A percentile compares a stretch with the other conserved stretches of the same genome.
Conservation (phyloP, 2,797 vertebrate genomes). For the Hypotaenidia okinawae region DNA sequence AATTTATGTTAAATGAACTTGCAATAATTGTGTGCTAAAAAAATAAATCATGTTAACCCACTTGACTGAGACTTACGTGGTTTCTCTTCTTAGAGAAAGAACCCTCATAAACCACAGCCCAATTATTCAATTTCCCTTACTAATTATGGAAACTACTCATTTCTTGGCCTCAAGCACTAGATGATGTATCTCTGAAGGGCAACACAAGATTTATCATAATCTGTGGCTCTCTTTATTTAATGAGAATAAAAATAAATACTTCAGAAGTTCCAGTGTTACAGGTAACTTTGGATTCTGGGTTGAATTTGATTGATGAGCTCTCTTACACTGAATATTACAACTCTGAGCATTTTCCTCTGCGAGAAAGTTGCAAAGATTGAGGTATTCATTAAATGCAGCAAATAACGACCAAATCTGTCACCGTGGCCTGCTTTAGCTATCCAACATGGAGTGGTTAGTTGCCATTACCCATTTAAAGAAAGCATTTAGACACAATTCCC, state of each 20-base stretch:
- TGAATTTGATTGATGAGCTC: not conserved
- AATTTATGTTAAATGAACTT: slow-evolving; percentile 60
- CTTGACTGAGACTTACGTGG: slow-evolving; percentile 57
- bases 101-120: slow-evolving; percentile 59
- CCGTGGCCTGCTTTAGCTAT: not conserved
- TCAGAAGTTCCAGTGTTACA: slow-evolving; percentile 39
- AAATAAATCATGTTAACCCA: slow-evolving; percentile 66
- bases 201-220: slow-evolving; percentile 67
- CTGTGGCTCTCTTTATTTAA: slow-evolving; percentile 63
- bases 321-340: not conserved
- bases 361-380: not conserved
- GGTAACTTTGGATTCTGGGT: slow-evolving; percentile 12
- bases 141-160: slow-evolving; percentile 75
- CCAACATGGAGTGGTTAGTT: not conserved
- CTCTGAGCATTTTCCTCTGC: not conserved
- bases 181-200: slow-evolving; percentile 69
- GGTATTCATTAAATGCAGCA: not conserved
- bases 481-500: not conserved
- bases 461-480: not conserved
- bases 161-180: slow-evolving; percentile 71
- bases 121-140: slow-evolving; percentile 76
- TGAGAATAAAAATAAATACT: slow-evolving; percentile 70
- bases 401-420: not conserved
- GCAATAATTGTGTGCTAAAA: slow-evolving; percentile 56
- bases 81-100: slow-evolving; percentile 58